Evolutionary conservation across 2,113 vertebrate species (phyloP).

Genomic region (Cephalopterus ornatus): DNA sequence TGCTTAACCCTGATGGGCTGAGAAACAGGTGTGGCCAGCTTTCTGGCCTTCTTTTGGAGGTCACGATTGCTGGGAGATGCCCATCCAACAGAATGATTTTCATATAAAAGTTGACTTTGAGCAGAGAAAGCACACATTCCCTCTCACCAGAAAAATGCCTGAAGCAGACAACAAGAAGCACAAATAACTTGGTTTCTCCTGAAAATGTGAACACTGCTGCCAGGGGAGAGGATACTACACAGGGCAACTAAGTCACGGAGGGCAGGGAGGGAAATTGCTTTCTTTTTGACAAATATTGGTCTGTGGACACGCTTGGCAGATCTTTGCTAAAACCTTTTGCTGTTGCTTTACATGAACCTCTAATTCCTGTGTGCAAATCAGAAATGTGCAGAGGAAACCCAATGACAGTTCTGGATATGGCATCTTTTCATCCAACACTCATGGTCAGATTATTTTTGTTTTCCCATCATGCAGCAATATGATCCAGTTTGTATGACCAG

Average conservation of each 20-base stretch:
- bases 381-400: background rate
- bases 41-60: background rate
- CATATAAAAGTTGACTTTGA: background rate
- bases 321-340: background rate
- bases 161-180: background rate
- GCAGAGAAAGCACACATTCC: background rate
- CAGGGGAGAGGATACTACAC: background rate
- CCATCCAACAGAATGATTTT: background rate
- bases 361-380: background rate
- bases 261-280: accelerated
- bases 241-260: background rate
- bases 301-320: background rate
- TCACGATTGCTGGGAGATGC: accelerated
- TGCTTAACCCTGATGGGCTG: background rate
- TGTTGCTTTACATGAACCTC: background rate
- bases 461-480: background rate
- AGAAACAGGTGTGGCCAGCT: background rate
- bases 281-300: background rate
- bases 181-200: background rate
- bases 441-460: background rate
- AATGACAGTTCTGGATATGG: background rate
- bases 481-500: background rate
- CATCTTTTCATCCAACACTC: background rate
- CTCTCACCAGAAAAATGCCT: background rate
- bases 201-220: background rate